A percentile compares a stretch with the other conserved stretches of the same genome.
Conservation (phyloP, 2,888 invertebrate species). For the Dynastes maya region DNA sequence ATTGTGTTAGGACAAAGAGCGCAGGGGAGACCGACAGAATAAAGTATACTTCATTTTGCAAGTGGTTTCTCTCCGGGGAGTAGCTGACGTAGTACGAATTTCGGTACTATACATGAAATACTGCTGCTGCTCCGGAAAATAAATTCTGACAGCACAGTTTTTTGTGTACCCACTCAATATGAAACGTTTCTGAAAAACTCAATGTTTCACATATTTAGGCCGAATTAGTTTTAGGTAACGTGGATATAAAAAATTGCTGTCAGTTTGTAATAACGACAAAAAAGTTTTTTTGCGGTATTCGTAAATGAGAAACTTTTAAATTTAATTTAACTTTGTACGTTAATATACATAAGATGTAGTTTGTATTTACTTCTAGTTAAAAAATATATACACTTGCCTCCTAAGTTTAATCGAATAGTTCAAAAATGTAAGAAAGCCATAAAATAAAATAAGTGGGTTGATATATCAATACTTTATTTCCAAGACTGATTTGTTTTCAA, state of each 20-base stretch:
- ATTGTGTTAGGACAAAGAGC: slow-evolving; percentile 11
- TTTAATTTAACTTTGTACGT: no score
- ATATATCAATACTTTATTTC: no score
- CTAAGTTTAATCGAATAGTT: no score
- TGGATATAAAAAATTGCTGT: neutral
- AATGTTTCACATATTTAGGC: slow-evolving; percentile 22
- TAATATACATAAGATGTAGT: no score
- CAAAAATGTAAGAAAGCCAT: no score
- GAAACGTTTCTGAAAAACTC: slow-evolving; percentile 17
- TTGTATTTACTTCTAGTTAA: no score
- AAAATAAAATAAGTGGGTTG: no score
- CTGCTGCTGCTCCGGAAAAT: slow-evolving; percentile 1
- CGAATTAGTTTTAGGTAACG: slow-evolving; percentile 10
- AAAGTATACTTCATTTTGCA: slow-evolving; percentile 34
- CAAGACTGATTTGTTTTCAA: no score
- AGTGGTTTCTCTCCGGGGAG: slow-evolving; percentile 30
- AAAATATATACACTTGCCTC: no score
- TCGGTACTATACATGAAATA: slow-evolving; percentile 18
- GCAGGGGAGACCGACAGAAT: slow-evolving; percentile 18
- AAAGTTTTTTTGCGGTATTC: no score
- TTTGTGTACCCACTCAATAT: neutral
- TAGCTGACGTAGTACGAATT: slow-evolving; percentile 37
- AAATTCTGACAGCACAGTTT: neutral
- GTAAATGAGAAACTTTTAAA: no score
- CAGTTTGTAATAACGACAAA: no score